Evolutionary conservation across 2,797 vertebrate genomes (phyloP).

Genomic region (Xiphorhynchus erythropygius): DNA sequence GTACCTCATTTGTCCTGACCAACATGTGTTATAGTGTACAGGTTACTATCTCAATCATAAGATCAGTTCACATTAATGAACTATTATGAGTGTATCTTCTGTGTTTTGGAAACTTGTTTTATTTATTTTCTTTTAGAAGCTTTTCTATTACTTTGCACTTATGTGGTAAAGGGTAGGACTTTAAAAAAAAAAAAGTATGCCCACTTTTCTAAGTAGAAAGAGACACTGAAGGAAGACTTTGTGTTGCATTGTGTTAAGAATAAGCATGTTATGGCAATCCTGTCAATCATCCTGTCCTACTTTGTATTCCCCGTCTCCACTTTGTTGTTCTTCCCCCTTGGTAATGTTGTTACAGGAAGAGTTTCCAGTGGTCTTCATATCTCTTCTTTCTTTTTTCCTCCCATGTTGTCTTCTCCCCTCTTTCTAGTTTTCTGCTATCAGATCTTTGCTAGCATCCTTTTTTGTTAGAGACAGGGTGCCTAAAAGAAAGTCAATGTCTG

Average conservation of each 20-base stretch:
- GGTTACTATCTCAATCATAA: background rate
- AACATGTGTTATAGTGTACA: background rate
- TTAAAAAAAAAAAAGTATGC: background rate
- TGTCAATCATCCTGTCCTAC: background rate
- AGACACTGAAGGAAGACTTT: background rate
- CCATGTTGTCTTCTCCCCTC: fast-evolving
- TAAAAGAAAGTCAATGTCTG: background rate
- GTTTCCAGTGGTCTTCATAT: background rate
- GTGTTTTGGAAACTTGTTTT: background rate
- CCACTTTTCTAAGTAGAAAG: background rate
- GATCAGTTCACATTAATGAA: background rate
- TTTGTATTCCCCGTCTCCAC: background rate
- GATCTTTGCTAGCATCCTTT: background rate
- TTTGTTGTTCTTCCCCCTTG: background rate
- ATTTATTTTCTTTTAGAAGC: background rate
- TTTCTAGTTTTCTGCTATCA: background rate
- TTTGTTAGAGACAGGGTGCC: background rate
- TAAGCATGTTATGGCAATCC: background rate
- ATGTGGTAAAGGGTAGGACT: background rate
- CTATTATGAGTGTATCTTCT: background rate
- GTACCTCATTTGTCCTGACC: background rate
- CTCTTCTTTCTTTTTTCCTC: background rate
- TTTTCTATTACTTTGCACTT: background rate
- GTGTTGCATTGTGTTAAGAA: background rate
- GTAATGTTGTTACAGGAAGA: background rate